Evolutionary conservation across 2,797 vertebrate genomes (phyloP), one percentile per base, ranked within the genome.

Genomic region (Melanotaenia parkinsoni): DNA sequence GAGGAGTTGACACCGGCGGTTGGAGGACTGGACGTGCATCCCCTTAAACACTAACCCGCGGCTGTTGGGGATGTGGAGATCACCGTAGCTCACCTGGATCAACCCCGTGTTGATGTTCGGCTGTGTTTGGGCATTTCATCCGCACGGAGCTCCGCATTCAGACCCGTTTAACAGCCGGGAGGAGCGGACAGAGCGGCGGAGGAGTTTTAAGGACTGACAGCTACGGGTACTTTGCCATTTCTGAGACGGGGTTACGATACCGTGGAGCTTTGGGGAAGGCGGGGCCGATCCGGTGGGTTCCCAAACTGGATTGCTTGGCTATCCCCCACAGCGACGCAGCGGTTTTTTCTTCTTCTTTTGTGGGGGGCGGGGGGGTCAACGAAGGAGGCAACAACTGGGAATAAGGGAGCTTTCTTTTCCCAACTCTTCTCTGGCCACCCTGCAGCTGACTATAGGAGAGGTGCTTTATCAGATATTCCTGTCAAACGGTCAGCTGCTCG

Each of bases 241-340:
- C 28, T 43, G 75, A 85, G 67, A 69, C 63, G 54, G 75, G 67
- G 83, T 80, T 84, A 67, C 61, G 69, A 68, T 58, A 82, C 80
- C 87, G 84, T 89, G 88, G 85, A 83, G 76, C 74, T 33, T 77
- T 56, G 70, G 88, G 70, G 74, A 90, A 93, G 94, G 94, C 88
- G 93, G 92, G 92, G 92, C 88, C 87, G 89, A 83, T 88, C 90
- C 87, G 83, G 87, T n/a, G 81, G 83, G 78, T 82, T 86, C 86
- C 51, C 84, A 77, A 82, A 76, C 83, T 60, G 89, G 87, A 87
- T 87, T 84, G 77, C 35, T 81, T 83, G 82, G 79, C 78, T 75
- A 72, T 84, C 79, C 79, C 65, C 69, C 76, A 71, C 82, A 60
- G 85, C 86, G 63, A 83, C 89, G 88, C 86, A 85, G 84, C 76